Conservation (phyloP, 2,113 vertebrate genomes). For the Pardalotus punctatus region DNA sequence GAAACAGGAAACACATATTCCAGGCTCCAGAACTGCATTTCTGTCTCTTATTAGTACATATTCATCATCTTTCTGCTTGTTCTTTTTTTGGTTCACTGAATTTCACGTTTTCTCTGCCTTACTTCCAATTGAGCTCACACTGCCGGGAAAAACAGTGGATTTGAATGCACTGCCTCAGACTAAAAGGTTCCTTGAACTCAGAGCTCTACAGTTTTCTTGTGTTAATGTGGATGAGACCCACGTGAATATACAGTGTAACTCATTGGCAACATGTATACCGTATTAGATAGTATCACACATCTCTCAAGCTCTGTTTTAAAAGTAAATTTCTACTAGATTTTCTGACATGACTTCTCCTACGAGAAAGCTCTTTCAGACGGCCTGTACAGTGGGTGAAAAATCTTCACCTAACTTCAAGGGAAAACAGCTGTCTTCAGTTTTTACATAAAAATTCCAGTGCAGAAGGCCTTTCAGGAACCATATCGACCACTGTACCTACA, state of each 20-base stretch:
- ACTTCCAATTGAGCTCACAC: background rate
- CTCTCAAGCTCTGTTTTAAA: background rate
- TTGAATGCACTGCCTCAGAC: background rate
- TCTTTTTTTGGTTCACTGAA: conserved; percentile 11
- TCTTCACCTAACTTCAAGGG: background rate
- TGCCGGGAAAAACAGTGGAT: background rate
- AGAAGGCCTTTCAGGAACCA: background rate
- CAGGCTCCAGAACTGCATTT: background rate
- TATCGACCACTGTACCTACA: rapidly evolving
- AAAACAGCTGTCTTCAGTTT: background rate
- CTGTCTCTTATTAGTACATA: conserved; percentile 27
- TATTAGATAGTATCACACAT: background rate
- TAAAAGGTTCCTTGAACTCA: background rate
- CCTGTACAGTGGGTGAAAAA: background rate
- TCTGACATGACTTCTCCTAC: background rate
- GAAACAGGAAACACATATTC: conserved; percentile 54
- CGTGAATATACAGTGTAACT: background rate
- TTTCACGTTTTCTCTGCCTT: background rate
- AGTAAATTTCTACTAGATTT: background rate
- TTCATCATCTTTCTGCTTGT: conserved; percentile 5
- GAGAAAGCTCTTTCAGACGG: background rate
- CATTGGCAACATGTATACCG: background rate
- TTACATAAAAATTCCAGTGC: background rate
- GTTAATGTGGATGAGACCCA: background rate
- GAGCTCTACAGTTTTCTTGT: background rate